phyloP scores from a whole-genome alignment of 2,797 vertebrate species.

The Pangasius djambal region DNA sequence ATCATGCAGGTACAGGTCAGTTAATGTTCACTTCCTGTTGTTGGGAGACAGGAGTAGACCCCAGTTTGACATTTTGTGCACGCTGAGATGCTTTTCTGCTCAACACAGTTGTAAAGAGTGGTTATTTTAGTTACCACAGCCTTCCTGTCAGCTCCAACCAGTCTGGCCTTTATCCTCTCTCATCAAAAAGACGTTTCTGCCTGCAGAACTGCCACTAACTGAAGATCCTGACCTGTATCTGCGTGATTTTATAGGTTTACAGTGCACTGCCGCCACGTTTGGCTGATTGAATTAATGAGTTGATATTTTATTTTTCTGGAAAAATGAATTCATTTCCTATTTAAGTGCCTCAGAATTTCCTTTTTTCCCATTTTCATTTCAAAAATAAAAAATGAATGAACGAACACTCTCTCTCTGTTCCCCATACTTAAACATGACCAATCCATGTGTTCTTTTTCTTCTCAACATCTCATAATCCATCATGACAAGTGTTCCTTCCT shows the following conservation, averaged over 20 bases:
- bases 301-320: background rate
- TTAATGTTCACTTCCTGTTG: background rate
- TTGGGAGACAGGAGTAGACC: background rate
- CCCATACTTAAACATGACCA: background rate
- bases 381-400: background rate
- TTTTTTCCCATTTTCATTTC: background rate
- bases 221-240: background rate
- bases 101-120: background rate
- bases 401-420: background rate
- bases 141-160: background rate
- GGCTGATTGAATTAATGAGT: background rate
- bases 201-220: background rate
- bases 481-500: constrained; percentile 29
- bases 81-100: background rate
- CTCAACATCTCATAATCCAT: background rate
- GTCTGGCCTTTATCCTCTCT: too few relatives aligned
- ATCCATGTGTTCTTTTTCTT: too few relatives aligned
- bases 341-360: background rate
- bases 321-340: background rate
- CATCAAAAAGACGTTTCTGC: too few relatives aligned
- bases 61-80: background rate
- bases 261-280: background rate
- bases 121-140: background rate
- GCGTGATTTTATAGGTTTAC: background rate
- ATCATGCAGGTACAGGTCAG: background rate